Conservation (phyloP, 2,797 vertebrate species). For the Clarias laeviceps region DNA sequence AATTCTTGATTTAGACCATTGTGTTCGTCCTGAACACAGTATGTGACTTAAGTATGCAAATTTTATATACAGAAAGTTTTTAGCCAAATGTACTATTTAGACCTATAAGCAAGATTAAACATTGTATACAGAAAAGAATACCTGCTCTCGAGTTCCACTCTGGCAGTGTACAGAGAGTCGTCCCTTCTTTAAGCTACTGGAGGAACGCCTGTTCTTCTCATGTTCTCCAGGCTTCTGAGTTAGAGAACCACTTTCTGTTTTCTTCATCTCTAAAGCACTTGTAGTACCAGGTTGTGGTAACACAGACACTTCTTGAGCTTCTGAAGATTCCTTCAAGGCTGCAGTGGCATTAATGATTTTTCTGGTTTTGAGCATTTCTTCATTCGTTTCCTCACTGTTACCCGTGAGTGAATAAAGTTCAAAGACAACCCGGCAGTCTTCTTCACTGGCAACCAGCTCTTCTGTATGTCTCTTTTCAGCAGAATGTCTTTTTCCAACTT, state of each 20-base stretch:
- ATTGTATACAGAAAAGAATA: constrained; percentile 45
- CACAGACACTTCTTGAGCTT: constrained; percentile 63
- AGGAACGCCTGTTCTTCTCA: constrained; percentile 61
- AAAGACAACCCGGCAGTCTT: constrained; percentile 71
- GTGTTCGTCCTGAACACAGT: neutral
- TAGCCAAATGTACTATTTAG: neutral
- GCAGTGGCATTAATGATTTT: constrained; percentile 5
- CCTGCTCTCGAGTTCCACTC: constrained; percentile 50
- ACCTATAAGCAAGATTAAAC: neutral
- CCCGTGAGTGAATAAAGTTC: constrained; percentile 60
- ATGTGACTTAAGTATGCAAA: too few species aligned
- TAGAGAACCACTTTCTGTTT: constrained; percentile 50
- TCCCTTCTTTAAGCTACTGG: constrained; percentile 48
- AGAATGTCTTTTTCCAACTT: constrained; percentile 47
- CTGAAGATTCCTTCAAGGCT: constrained; percentile 57
- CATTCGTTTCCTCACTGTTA: constrained; percentile 57
- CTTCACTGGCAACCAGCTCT: constrained; percentile 54
- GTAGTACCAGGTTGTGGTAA: constrained; percentile 62
- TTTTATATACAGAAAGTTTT: neutral
- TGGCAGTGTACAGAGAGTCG: constrained; percentile 42
- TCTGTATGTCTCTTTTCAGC: constrained; percentile 32
- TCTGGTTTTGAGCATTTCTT: constrained; percentile 26
- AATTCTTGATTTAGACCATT: neutral
- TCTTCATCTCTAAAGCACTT: constrained; percentile 60
- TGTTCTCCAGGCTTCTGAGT: constrained; percentile 51